These are phyloP conservation scores for Mycalesis mineus DNA, from an alignment of 2,888 invertebrate species.

Conservation along the genomic window DNA sequence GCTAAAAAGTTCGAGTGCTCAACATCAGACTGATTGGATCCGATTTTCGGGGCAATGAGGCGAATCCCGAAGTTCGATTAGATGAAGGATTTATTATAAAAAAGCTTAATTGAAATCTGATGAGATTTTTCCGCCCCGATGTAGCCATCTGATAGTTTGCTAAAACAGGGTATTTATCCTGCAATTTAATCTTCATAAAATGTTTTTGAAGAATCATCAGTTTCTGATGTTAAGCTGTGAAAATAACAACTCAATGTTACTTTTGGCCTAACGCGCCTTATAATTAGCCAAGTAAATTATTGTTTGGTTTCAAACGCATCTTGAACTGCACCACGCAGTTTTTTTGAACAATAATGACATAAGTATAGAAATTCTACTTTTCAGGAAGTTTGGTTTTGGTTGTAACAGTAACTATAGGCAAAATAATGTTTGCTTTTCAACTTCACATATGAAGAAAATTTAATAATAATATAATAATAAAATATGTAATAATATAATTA, in stretches of 20 bases:
- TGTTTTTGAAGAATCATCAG: neutral
- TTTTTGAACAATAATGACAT: too few relatives aligned
- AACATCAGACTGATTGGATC: constrained; percentile 17
- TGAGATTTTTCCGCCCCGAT: neutral
- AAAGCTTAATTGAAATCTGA: constrained; percentile 13
- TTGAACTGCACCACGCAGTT: too few relatives aligned
- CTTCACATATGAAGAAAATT: too few relatives aligned
- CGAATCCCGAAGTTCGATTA: constrained; percentile 13
- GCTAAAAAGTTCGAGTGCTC: constrained; percentile 13
- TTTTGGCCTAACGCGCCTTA: neutral
- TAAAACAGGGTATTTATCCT: neutral
- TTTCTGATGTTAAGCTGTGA: too few relatives aligned
- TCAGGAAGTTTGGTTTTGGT: too few relatives aligned
- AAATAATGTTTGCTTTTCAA: too few relatives aligned
- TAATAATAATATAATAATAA: too few relatives aligned
- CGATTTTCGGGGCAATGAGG: constrained; percentile 15
- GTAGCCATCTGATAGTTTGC: neutral
- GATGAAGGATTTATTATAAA: constrained; percentile 12
- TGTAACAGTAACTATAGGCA: too few relatives aligned
- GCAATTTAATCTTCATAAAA: neutral
- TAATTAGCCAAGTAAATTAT: neutral
- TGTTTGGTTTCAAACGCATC: too few relatives aligned
- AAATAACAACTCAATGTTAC: too few relatives aligned
- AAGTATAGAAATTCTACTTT: too few relatives aligned
- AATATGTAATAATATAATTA: too few relatives aligned